These are phyloP conservation scores for Heliopora coerulea DNA, from an alignment of 92 coral and sea anemone genomes.

Conservation along the genomic window DNA sequence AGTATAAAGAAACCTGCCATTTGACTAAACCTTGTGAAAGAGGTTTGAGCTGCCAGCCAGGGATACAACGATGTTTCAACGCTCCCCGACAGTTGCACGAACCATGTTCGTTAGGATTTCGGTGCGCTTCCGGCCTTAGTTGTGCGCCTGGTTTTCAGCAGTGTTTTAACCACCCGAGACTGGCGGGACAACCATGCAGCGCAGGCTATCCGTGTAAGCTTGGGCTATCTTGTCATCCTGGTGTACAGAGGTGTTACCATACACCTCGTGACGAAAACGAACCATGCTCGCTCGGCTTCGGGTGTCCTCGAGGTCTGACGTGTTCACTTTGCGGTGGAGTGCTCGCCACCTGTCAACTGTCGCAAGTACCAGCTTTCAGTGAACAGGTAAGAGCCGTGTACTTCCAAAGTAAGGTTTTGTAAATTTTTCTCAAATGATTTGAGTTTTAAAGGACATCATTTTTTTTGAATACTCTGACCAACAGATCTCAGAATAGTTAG, in stretches of 20 bases:
- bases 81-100: slow-evolving; percentile 76
- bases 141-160: slow-evolving; percentile 91
- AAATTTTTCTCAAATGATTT: background rate
- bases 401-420: background rate
- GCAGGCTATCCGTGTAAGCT: slow-evolving; percentile 74
- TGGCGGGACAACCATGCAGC: slow-evolving; percentile 76
- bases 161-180: slow-evolving; percentile 75
- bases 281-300: slow-evolving; percentile 83
- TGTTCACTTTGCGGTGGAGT: slow-evolving; percentile 77
- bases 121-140: slow-evolving; percentile 77
- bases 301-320: slow-evolving; percentile 66
- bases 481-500: too few relatives aligned
- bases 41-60: slow-evolving; percentile 95
- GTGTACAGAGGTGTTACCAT: slow-evolving; percentile 75
- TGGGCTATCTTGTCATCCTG: slow-evolving; percentile 92
- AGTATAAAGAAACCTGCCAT: slow-evolving; percentile 72
- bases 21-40: slow-evolving; percentile 80
- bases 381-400: slow-evolving; percentile 59
- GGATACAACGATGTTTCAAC: slow-evolving; percentile 91
- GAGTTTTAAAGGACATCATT: too few relatives aligned
- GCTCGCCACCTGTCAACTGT: slow-evolving; percentile 84
- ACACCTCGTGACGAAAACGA: slow-evolving; percentile 83
- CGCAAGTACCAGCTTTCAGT: slow-evolving; percentile 61
- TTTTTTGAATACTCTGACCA: too few relatives aligned
- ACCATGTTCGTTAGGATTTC: slow-evolving; percentile 84